Conservation (phyloP, 2,888 invertebrate genomes). For the Formica aserva region DNA sequence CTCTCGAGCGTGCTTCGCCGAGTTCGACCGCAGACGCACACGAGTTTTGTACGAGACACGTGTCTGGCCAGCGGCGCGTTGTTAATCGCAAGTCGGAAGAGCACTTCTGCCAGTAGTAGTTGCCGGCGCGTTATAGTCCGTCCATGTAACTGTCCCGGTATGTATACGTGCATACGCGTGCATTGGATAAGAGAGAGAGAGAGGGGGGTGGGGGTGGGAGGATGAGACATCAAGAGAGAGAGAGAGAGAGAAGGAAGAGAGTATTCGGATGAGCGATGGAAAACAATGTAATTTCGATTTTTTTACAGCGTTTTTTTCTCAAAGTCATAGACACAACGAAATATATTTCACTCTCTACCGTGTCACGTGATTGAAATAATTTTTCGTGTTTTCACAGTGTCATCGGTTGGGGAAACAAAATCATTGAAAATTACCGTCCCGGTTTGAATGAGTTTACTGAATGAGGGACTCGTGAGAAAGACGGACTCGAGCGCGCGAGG, state of each 20-base stretch:
- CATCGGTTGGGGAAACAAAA: neutral
- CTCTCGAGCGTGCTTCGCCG: slow-evolving; percentile 38
- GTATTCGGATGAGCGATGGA: neutral
- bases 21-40: slow-evolving; percentile 51
- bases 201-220: neutral
- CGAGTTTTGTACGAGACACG: slow-evolving; percentile 74
- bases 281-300: neutral
- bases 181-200: slow-evolving; percentile 4
- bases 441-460: neutral
- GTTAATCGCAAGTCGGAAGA: slow-evolving; percentile 69
- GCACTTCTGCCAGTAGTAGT: slow-evolving; percentile 64
- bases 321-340: neutral
- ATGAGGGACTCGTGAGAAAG: neutral
- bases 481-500: slow-evolving; percentile 5
- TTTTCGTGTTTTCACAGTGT: too few species aligned
- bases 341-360: neutral
- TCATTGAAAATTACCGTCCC: neutral
- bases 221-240: neutral
- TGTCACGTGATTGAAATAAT: neutral
- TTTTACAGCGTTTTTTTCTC: neutral
- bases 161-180: slow-evolving; percentile 51
- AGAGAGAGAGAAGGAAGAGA: slow-evolving; percentile 37
- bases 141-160: slow-evolving; percentile 23
- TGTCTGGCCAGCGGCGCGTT: slow-evolving; percentile 76
- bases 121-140: slow-evolving; percentile 11